These are phyloP conservation scores for Elysia crispata DNA, from an alignment of 2,888 invertebrate genomes.

Conservation along the genomic window DNA sequence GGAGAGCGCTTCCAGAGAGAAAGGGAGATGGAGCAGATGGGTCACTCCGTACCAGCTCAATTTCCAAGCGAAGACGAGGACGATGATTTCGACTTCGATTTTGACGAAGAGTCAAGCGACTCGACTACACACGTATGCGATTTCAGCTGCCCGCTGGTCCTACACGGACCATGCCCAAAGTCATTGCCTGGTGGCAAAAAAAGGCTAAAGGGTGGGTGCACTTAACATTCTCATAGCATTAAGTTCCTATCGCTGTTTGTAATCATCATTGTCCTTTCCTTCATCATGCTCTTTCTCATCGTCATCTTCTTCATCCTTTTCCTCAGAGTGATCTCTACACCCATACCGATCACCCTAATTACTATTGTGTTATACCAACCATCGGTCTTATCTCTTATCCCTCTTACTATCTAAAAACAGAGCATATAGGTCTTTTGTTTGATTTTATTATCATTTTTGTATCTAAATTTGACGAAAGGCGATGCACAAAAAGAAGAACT, in stretches of 20 bases:
- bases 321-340: too few relatives aligned
- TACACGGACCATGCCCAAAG: slow-evolving; percentile 44
- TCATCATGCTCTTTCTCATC: not conserved
- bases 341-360: too few relatives aligned
- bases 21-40: slow-evolving; percentile 34
- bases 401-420: too few relatives aligned
- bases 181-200: slow-evolving; percentile 6
- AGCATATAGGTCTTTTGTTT: too few relatives aligned
- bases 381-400: too few relatives aligned
- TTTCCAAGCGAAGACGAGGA: not conserved
- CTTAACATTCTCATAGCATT: too few relatives aligned
- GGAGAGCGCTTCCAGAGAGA: slow-evolving; percentile 36
- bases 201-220: slow-evolving; percentile 29
- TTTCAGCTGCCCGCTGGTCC: slow-evolving; percentile 46
- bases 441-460: too few relatives aligned
- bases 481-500: too few relatives aligned
- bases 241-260: too few relatives aligned
- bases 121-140: slow-evolving; percentile 37
- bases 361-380: too few relatives aligned
- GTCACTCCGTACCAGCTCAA: too few relatives aligned
- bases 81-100: slow-evolving; percentile 17
- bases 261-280: not conserved
- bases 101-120: slow-evolving; percentile 5
- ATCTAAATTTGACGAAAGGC: too few relatives aligned
- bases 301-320: not conserved